Conservation (phyloP, 2,888 invertebrate genomes). For the Campoletis raptor region DNA sequence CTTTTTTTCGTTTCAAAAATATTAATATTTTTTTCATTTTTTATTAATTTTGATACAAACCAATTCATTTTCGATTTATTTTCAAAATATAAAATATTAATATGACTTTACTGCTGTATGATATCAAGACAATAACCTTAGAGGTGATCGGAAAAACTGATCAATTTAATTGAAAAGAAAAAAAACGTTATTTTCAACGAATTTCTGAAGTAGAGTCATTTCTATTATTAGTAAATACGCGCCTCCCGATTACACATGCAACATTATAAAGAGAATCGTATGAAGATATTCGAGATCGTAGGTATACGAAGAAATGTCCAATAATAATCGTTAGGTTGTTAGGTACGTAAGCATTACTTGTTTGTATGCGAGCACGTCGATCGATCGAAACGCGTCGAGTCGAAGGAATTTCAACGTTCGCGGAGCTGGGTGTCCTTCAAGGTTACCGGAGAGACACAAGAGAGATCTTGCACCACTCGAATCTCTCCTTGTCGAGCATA, state of each 20-base stretch:
- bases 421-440: constrained; percentile 72
- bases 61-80: too few species aligned
- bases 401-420: constrained; percentile 57
- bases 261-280: constrained; percentile 26
- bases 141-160: not conserved
- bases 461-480: constrained; percentile 70
- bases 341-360: not conserved
- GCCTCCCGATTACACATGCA: not conserved
- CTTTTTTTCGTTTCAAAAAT: too few species aligned
- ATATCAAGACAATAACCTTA: not conserved
- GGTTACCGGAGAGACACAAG: constrained; percentile 68
- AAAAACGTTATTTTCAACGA: constrained; percentile 4
- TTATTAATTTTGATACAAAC: too few species aligned
- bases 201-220: constrained; percentile 8
- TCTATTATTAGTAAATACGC: constrained; percentile 42
- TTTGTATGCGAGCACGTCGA: constrained; percentile 31
- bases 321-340: constrained; percentile 40
- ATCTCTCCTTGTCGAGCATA: constrained; percentile 15
- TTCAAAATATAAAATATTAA: not conserved
- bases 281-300: constrained; percentile 8
- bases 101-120: not conserved
- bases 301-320: constrained; percentile 9
- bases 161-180: not conserved
- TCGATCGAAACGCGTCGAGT: constrained; percentile 42
- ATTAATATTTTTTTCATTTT: too few species aligned